A percentile compares a stretch with the other conserved stretches of the same genome.
Evolutionary conservation across 2,113 vertebrate genomes (phyloP).

Genomic region (Python bivittatus): DNA sequence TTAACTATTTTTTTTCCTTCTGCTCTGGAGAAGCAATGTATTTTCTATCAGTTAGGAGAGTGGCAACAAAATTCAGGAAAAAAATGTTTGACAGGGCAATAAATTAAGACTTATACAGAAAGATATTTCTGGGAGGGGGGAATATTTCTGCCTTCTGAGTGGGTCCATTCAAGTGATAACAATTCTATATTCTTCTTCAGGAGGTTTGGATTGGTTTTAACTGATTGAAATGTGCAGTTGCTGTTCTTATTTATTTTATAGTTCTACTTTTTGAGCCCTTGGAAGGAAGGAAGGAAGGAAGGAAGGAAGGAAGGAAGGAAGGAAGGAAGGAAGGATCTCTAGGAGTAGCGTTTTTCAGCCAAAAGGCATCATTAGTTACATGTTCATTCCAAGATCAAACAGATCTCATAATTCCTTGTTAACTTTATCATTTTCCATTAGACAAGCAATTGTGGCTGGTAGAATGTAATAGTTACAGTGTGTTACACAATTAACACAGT

Average conservation of each 20-base stretch:
- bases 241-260: background rate
- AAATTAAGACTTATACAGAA: no score
- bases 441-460: slow-evolving; percentile 71
- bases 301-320: no score
- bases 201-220: background rate
- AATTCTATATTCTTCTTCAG: background rate
- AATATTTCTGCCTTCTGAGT: background rate
- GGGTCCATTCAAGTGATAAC: no score
- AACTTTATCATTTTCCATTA: slow-evolving; percentile 78
- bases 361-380: slow-evolving; percentile 66
- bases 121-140: no score
- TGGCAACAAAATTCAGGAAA: background rate
- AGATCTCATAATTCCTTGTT: slow-evolving; percentile 75
- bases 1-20: no score
- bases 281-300: background rate
- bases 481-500: slow-evolving; percentile 76
- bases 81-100: no score
- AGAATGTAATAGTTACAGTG: slow-evolving; percentile 77
- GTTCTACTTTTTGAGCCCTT: background rate
- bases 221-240: slow-evolving; percentile 34
- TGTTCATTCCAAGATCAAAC: slow-evolving; percentile 71
- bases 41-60: background rate
- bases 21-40: no score
- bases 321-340: background rate
- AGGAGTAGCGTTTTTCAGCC: slow-evolving; percentile 67